Base-by-base conservation (phyloP, 1,140 invertebrate genomes). In the Drosophila nigrodunni region DNA sequence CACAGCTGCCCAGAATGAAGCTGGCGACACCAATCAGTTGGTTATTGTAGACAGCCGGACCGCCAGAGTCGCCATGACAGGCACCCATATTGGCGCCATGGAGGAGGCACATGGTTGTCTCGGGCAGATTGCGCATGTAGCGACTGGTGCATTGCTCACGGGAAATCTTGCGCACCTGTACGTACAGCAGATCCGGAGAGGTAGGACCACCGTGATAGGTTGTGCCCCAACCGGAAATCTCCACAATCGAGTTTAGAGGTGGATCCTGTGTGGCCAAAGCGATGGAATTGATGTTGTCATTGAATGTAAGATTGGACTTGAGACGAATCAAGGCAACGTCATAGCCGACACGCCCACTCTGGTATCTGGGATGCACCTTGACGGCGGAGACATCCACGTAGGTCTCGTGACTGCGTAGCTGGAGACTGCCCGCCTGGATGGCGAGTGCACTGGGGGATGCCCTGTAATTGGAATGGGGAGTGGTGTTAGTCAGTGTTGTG, bases 141-240 rank as follows among this genome's bases (percentile, higher is more conserved):
- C 2, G 10, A 5, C n/a, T 21, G 35, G 34, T 37, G 59, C 91
- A 92, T 4, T 76, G 59, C 0, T 30, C n/a, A 1, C 74, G 73
- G 0, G 69, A 57, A 8, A 90, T 64, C 0, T 44, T 50, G 21
- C 60, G 80, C 62, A 91, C 78, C n/a, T 70, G 62, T 0, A 64
- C 44, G 13, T 57, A 80, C 7, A 89, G 66, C 52, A 88, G 39
- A 0, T 77, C 67, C 7, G 66, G 74, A n/a, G 83, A 88, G 2
- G 67, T 13, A 30, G 83, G 83, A 2, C 85, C 83, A 3, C 46
- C 50, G 7, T 83, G 59, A 35, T 46, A 74, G 41, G 75, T 78
- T 55, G 66, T 44, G 35, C 94, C 94, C 94, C 94, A 94, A n/a
- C 94, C 94, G 52, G 92, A 92, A 3, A 94, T 88, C 3, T 77